These are phyloP conservation scores for Tachysurus vachellii DNA, from an alignment of 2,113 vertebrate species.

Conservation along the genomic window DNA sequence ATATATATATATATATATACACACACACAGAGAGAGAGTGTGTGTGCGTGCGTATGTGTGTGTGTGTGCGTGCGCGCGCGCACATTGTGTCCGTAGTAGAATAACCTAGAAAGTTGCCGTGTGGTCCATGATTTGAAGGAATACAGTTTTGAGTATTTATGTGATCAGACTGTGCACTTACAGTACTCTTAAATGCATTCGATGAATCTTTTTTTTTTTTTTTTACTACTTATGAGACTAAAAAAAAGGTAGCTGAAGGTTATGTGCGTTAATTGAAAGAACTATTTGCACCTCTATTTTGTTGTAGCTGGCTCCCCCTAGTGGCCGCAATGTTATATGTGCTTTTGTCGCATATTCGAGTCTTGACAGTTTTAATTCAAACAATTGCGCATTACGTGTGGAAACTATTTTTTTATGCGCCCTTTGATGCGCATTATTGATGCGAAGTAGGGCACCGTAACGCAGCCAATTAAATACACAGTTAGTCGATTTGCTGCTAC, in stretches of 20 bases:
- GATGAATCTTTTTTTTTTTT: background rate
- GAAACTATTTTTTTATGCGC: background rate
- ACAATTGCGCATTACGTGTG: background rate
- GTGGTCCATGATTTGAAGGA: background rate
- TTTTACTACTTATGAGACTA: background rate
- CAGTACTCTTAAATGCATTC: background rate
- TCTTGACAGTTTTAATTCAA: background rate
- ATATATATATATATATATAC: no score
- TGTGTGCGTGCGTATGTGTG: no score
- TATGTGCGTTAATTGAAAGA: background rate
- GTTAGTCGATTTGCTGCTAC: background rate
- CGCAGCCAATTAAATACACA: background rate
- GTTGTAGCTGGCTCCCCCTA: conserved; percentile 74
- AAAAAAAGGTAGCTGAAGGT: background rate
- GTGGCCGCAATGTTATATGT: conserved; percentile 55
- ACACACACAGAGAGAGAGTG: no score
- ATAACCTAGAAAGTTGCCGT: background rate
- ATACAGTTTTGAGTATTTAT: background rate
- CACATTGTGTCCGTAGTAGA: background rate
- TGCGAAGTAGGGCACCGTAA: background rate
- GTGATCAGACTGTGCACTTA: background rate
- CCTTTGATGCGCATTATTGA: background rate
- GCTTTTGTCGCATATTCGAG: background rate
- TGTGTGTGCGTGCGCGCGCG: no score
- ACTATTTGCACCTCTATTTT: conserved; percentile 43